phyloP scores from a whole-genome alignment of 2,797 vertebrate species.

The Dromococcyx pavoninus region DNA sequence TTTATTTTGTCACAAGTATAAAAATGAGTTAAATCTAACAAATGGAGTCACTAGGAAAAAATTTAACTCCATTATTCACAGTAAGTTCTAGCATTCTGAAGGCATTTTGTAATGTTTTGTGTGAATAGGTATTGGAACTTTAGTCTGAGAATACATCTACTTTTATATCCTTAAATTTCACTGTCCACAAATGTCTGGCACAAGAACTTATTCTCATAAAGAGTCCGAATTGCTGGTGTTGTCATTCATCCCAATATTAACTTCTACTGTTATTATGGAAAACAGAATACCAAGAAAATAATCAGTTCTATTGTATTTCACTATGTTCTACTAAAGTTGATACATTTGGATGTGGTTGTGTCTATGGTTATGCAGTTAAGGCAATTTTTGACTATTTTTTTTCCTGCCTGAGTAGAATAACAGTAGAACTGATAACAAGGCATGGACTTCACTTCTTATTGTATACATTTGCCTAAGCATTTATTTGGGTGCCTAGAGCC shows the following conservation, averaged over 20 bases:
- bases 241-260: neutral
- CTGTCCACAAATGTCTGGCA: neutral
- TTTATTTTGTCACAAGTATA: neutral
- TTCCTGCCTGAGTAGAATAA: neutral
- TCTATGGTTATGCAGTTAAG: neutral
- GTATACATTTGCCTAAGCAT: neutral
- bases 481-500: neutral
- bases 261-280: neutral
- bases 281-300: neutral
- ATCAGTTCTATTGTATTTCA: neutral
- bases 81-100: neutral
- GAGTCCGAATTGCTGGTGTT: neutral
- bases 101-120: neutral
- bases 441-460: neutral
- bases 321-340: neutral
- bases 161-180: neutral
- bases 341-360: neutral
- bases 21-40: neutral
- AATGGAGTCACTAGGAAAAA: neutral
- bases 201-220: neutral
- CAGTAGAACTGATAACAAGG: neutral
- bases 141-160: neutral
- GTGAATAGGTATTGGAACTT: neutral
- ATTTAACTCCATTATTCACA: neutral
- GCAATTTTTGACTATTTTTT: neutral